These are phyloP conservation scores for Oreocharis arfaki DNA, from an alignment of 2,113 vertebrate species.

Conservation along the genomic window DNA sequence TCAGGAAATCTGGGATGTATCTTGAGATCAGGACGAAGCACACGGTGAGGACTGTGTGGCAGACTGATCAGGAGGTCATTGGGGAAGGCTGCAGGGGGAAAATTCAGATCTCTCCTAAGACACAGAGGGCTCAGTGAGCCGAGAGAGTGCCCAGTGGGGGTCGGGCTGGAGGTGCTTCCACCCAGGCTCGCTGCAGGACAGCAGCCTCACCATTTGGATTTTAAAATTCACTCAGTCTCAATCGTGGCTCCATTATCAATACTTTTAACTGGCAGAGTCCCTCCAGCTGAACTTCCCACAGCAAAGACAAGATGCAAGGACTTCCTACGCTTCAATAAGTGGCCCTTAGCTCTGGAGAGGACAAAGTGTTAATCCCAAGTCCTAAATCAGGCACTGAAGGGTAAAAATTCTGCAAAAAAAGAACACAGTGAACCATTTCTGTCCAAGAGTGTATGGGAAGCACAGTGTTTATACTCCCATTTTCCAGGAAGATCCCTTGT, in stretches of 20 bases:
- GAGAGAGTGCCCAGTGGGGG: neutral
- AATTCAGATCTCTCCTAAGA: neutral
- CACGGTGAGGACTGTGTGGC: fast-evolving
- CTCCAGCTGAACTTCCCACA: neutral
- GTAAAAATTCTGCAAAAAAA: neutral
- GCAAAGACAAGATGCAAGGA: neutral
- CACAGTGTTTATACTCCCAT: neutral
- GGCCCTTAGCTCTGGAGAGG: neutral
- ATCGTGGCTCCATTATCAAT: neutral
- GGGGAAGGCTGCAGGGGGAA: neutral
- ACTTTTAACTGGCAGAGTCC: neutral
- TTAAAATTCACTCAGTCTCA: neutral
- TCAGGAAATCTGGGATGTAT: neutral
- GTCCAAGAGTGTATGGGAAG: neutral
- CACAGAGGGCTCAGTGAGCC: neutral
- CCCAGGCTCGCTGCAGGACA: neutral
- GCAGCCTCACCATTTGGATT: neutral
- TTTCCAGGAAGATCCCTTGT: neutral
- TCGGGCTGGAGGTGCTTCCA: neutral
- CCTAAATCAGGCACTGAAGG: neutral
- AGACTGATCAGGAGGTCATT: neutral
- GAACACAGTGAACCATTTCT: neutral
- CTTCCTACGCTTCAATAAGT: neutral
- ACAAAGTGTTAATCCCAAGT: neutral
- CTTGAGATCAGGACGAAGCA: neutral